Conservation (phyloP, 1,140 invertebrate genomes). For the Lepidurus arcticus region DNA sequence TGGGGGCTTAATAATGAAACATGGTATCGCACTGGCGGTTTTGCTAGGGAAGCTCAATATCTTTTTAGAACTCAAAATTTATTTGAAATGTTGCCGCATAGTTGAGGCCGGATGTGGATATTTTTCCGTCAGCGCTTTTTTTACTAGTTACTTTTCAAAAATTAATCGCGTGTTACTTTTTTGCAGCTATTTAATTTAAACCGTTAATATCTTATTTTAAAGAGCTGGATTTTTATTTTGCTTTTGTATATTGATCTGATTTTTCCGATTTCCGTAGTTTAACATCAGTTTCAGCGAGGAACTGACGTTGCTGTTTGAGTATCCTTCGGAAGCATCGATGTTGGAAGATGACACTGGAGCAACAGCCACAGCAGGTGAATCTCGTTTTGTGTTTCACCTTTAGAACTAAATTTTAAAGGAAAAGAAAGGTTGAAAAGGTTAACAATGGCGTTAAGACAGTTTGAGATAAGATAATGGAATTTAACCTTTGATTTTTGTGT, state of each 20-base stretch:
- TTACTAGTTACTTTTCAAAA: no score
- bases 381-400: neutral
- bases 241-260: neutral
- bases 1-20: neutral
- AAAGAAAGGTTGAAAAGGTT: neutral
- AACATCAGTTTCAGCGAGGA: conserved; percentile 78
- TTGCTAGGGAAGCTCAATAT: no score
- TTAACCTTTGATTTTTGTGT: neutral
- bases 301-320: conserved; percentile 73
- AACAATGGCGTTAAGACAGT: neutral
- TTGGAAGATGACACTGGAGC: conserved; percentile 41
- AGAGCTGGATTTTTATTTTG: no score
- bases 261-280: conserved; percentile 50
- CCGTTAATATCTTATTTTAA: no score
- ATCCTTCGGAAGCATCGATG: conserved; percentile 73
- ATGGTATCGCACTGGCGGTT: no score
- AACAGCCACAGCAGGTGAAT: conserved; percentile 10
- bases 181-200: no score
- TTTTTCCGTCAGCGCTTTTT: no score
- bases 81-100: no score
- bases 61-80: no score
- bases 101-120: no score
- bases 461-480: neutral
- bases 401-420: neutral
- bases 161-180: no score